Conservation (phyloP, 2,888 invertebrate genomes). For the Campoletis raptor region DNA sequence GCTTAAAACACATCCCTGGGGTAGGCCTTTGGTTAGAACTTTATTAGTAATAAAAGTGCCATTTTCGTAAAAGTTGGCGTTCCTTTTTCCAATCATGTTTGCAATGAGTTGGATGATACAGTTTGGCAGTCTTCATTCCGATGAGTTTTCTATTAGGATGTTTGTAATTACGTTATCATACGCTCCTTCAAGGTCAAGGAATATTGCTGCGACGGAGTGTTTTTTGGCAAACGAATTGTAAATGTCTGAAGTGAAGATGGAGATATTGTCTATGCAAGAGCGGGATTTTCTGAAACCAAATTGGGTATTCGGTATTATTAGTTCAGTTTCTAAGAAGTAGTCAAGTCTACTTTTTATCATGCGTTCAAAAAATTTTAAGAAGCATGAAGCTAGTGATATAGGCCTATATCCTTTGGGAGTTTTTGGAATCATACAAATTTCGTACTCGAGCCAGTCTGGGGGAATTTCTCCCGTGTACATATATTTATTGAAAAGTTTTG, state of each 20-base stretch:
- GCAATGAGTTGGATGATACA: conserved; percentile 9
- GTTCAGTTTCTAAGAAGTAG: conserved; percentile 52
- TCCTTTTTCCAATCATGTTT: background rate
- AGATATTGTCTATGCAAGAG: conserved; percentile 53
- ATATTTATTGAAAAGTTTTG: too few relatives aligned
- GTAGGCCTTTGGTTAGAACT: conserved; percentile 4
- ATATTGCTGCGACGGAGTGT: conserved; percentile 17
- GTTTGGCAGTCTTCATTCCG: background rate
- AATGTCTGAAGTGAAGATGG: conserved; percentile 45
- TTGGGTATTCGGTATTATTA: too few relatives aligned
- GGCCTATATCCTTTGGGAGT: too few relatives aligned
- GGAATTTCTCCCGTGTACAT: too few relatives aligned
- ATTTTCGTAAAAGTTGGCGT: conserved; percentile 33
- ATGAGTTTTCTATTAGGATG: conserved; percentile 16
- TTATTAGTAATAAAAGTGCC: background rate
- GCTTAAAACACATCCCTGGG: conserved; percentile 29
- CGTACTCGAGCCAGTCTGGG: too few relatives aligned
- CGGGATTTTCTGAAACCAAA: conserved; percentile 54
- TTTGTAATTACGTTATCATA: conserved; percentile 54
- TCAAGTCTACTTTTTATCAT: conserved; percentile 33
- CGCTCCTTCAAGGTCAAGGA: conserved; percentile 63
- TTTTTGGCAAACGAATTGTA: conserved; percentile 40
- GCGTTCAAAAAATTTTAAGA: background rate
- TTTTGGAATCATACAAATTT: too few relatives aligned
- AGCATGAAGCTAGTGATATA: too few relatives aligned